Evolutionary conservation across 1,140 invertebrate genomes (phyloP).

Genomic region (Streblospio benedicti): DNA sequence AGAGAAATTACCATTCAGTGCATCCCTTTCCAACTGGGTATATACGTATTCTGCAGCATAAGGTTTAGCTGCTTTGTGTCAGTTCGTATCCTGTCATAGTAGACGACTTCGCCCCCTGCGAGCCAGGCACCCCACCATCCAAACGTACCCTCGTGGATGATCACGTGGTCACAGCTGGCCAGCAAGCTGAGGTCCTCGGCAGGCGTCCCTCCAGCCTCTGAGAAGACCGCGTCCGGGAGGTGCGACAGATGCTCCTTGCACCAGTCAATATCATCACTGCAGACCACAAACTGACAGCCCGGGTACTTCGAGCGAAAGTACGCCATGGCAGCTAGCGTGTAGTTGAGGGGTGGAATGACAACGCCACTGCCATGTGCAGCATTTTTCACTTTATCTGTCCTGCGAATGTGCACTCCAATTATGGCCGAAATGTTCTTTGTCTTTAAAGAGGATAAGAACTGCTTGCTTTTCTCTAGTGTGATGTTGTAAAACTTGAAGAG

Average conservation of each 20-base stretch:
- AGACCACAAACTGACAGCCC: conserved; percentile 10
- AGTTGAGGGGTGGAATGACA: background rate
- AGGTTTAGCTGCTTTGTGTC: too few relatives aligned
- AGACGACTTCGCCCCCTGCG: conserved; percentile 17
- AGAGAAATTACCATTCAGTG: too few relatives aligned
- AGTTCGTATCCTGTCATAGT: too few relatives aligned
- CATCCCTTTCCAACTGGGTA: too few relatives aligned
- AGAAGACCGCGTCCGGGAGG: background rate
- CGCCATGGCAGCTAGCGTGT: conserved; percentile 1
- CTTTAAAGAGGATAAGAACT: conserved; percentile 5
- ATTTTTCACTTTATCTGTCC: conserved; percentile 7
- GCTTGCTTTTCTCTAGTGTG: background rate
- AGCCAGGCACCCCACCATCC: conserved; percentile 58
- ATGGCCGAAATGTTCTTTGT: background rate
- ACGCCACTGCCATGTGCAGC: background rate
- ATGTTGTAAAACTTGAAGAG: conserved; percentile 4
- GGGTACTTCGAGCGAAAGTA: conserved; percentile 6
- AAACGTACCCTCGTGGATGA: conserved; percentile 61
- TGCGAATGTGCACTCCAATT: conserved; percentile 14
- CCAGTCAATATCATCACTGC: conserved; percentile 15
- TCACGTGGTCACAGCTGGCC: conserved; percentile 57
- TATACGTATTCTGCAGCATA: too few relatives aligned
- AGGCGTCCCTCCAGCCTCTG: background rate
- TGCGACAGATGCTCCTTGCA: conserved; percentile 9
- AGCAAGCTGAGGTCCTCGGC: conserved; percentile 54